Percentiles rank a stretch among this genome's conserved stretches.
These are phyloP conservation scores for Drosophila willistoni DNA, from an alignment of 1,140 invertebrate species.

Conservation along the genomic window DNA sequence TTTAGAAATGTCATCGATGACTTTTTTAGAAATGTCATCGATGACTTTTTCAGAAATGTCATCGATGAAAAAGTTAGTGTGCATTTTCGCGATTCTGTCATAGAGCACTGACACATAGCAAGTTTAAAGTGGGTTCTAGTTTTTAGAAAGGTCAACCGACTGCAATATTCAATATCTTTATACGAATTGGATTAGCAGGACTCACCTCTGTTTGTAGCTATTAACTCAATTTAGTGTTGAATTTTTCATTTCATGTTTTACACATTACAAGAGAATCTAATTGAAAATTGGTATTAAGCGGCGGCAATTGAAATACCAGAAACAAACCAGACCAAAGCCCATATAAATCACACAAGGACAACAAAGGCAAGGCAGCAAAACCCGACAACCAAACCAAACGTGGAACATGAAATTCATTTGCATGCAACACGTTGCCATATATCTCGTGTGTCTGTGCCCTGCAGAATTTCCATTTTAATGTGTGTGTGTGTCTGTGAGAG, in stretches of 20 bases:
- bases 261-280: background rate
- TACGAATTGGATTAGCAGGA: too few species aligned
- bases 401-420: conserved; percentile 70
- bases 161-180: too few species aligned
- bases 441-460: conserved; percentile 18
- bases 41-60: too few species aligned
- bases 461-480: background rate
- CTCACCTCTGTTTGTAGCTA: background rate
- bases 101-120: too few species aligned
- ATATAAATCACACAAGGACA: conserved; percentile 42
- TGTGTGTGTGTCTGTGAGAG: background rate
- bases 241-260: background rate
- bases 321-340: conserved; percentile 6
- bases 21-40: too few species aligned
- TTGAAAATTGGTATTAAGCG: conserved; percentile 6
- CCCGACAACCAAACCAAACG: conserved; percentile 39
- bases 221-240: background rate
- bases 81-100: too few species aligned
- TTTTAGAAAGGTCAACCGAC: too few species aligned
- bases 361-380: conserved; percentile 29
- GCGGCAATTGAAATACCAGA: conserved; percentile 34
- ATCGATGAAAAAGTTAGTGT: too few species aligned
- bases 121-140: too few species aligned
- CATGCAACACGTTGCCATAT: conserved; percentile 73
- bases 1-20: too few species aligned